A percentile compares a stretch with the other conserved stretches of the same genome.
Conservation (phyloP, 2,888 invertebrate species). For the Sepiola atlantica region DNA sequence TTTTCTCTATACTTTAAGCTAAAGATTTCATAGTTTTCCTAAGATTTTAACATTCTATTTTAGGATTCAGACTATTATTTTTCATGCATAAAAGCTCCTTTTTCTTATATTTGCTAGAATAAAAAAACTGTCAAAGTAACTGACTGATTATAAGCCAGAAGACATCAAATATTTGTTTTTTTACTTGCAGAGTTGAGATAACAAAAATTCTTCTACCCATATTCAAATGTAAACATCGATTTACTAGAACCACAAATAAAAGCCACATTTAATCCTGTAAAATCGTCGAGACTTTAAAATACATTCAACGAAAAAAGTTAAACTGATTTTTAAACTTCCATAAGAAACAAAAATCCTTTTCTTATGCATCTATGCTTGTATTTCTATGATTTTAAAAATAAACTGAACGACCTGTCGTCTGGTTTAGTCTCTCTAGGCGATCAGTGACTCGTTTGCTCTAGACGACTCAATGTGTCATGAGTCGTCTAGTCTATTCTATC, state of each 20-base stretch:
- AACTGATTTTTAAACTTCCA: not conserved
- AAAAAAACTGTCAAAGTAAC: not conserved
- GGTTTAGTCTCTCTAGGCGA: too few relatives aligned
- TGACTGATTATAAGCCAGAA: not conserved
- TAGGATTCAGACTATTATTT: not conserved
- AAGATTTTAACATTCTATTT: constrained; percentile 24
- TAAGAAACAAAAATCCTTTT: not conserved
- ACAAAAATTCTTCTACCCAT: not conserved
- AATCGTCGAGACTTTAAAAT: not conserved
- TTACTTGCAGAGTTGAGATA: not conserved
- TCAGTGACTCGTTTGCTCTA: too few relatives aligned
- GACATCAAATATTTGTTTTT: not conserved
- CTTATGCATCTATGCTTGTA: not conserved
- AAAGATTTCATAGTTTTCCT: not conserved
- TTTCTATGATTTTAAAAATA: too few relatives aligned
- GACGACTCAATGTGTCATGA: too few relatives aligned
- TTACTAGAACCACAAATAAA: not conserved
- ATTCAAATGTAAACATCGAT: not conserved
- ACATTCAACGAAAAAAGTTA: not conserved
- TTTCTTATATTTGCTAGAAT: not conserved
- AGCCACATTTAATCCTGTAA: not conserved
- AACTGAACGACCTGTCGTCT: too few relatives aligned
- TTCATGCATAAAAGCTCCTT: not conserved
- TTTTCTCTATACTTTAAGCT: not conserved
- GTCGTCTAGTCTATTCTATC: too few relatives aligned